phyloP scores from a whole-genome alignment of 2,797 vertebrate genomes.

The Coccyzus lansbergi region DNA sequence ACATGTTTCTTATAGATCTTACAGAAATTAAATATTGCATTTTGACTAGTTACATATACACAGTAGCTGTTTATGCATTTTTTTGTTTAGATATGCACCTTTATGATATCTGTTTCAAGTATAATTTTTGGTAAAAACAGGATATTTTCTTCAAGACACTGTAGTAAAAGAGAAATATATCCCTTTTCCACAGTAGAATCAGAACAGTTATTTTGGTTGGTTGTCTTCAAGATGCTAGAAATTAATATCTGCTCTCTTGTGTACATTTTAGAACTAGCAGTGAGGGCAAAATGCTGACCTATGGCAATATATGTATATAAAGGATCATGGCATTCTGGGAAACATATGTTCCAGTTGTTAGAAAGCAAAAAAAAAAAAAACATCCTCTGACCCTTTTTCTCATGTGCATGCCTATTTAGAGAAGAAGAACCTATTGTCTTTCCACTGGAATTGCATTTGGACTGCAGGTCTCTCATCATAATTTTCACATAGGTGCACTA shows the following conservation, averaged over 20 bases:
- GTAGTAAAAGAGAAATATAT: not conserved
- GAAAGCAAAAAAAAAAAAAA: not conserved
- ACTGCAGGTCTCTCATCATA: not conserved
- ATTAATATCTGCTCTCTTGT: not conserved
- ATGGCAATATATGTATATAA: not conserved
- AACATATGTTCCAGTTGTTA: not conserved
- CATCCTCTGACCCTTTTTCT: not conserved
- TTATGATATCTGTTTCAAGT: not conserved
- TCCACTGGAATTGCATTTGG: not conserved
- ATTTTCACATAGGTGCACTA: not conserved
- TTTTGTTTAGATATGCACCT: not conserved
- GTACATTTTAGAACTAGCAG: not conserved
- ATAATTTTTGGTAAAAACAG: not conserved
- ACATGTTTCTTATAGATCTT: not conserved
- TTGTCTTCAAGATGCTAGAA: not conserved
- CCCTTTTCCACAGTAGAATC: not conserved
- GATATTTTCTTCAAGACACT: not conserved
- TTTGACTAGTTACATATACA: not conserved
- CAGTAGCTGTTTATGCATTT: not conserved
- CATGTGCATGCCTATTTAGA: not conserved
- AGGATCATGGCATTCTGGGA: not conserved
- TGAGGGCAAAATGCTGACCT: not conserved
- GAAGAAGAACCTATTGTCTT: not conserved
- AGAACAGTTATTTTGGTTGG: not conserved
- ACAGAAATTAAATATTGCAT: not conserved